These are phyloP conservation scores for Luperina testacea DNA, from an alignment of 2,888 invertebrate genomes.

Conservation along the genomic window DNA sequence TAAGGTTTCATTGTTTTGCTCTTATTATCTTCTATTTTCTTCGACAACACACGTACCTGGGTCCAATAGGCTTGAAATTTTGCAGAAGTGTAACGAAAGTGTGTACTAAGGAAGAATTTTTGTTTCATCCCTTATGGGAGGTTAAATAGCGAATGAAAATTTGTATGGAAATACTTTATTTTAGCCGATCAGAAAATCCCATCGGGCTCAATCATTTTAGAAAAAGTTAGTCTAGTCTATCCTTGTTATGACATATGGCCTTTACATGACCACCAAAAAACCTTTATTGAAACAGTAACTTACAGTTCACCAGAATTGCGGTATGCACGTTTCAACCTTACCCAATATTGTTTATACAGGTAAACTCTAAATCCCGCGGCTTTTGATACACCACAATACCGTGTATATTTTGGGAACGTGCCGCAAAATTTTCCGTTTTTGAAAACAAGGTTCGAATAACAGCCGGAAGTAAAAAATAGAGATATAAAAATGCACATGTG, in stretches of 20 bases:
- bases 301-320: neutral
- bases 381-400: neutral
- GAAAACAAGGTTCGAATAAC: neutral
- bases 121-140: neutral
- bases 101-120: neutral
- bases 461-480: neutral
- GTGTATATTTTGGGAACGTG: neutral
- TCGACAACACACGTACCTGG: no score
- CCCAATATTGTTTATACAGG: constrained; percentile 10
- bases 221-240: no score
- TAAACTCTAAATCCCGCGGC: constrained; percentile 1
- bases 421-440: neutral
- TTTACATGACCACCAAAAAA: neutral
- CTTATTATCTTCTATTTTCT: neutral
- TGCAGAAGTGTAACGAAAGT: neutral
- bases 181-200: neutral
- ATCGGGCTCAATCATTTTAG: neutral
- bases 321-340: neutral
- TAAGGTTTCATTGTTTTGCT: neutral
- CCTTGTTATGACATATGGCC: neutral
- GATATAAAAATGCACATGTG: neutral
- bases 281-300: neutral
- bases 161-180: neutral
- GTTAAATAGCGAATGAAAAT: neutral
- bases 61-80: neutral